Evolutionary conservation across 2,797 vertebrate species (phyloP).

Genomic region (Malacoraja senta): DNA sequence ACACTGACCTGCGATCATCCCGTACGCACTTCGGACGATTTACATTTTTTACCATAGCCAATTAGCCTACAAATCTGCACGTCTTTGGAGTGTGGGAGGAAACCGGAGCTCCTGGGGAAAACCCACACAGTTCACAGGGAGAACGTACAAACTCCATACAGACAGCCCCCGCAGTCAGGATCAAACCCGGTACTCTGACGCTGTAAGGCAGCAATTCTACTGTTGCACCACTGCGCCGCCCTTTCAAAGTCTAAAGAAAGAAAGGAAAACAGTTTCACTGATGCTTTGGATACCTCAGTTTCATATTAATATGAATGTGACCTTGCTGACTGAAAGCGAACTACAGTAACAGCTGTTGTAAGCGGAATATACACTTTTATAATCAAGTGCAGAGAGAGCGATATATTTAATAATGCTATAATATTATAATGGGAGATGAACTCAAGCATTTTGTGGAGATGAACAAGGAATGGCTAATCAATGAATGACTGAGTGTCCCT

Average conservation of each 20-base stretch:
- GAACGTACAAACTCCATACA: too few species aligned
- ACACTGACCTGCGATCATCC: too few species aligned
- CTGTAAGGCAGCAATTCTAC: too few species aligned
- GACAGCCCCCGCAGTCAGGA: too few species aligned
- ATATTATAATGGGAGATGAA: not conserved
- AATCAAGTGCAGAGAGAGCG: not conserved
- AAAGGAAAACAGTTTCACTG: not conserved
- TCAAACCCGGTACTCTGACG: too few species aligned
- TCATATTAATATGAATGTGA: not conserved
- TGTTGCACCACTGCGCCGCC: too few species aligned
- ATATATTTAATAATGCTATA: not conserved
- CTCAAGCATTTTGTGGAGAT: not conserved
- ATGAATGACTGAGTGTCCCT: conserved; percentile 1
- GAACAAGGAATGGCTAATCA: not conserved
- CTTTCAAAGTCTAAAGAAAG: not conserved
- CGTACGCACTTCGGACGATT: too few species aligned
- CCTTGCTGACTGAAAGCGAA: not conserved
- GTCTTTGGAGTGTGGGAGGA: too few species aligned
- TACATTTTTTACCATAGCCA: too few species aligned
- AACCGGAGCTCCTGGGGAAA: too few species aligned
- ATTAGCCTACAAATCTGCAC: too few species aligned
- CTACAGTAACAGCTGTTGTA: not conserved
- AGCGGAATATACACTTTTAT: not conserved
- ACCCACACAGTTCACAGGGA: too few species aligned
- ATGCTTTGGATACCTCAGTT: not conserved